Base-by-base conservation (phyloP, 2,888 invertebrate species). In the Eilema caniola region DNA sequence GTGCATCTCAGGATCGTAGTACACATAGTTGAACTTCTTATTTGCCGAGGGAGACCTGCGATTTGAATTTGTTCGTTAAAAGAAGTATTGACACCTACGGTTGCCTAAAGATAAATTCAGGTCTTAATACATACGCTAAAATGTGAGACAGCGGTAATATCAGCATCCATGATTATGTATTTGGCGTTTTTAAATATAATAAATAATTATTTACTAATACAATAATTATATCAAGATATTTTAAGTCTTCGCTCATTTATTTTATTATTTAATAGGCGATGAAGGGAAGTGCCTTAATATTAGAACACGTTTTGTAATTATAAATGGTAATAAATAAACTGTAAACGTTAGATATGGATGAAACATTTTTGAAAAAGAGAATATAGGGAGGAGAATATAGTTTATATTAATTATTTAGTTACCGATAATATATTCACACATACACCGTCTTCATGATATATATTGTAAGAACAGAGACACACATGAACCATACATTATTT, bases 1-100 rank as follows among this genome's bases (percentile, higher is more conserved):
- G 89, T 98, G 98, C 96, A 98, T 97, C 93, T 98, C 98, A 0
- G 98, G 98, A 92, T 98, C 98, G 88, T 98, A 98, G 93, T 98
- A 97, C 67, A 98, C 97, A 86, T 97, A 97, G 96, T 98, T 98
- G 90, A 96, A 97, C 89, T 96, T 96, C 74, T 87, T 95, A 67
- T 78, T 85, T 0, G 71, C 57, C 3, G 89, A 79, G 1, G 94
- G 95, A 0, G 95, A 95, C 84, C 95, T 95, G 87, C 11, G 62
- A 65, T 60, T 20, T 33, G 14, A 67, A 23, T 28, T 24, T 28
- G n/a, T 33, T 28, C 0, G 63, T 67, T 63, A 56, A 59, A 37
- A 66, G 25, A 8, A n/a, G n/a, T n/a, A n/a, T 20, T 24, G 24
- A 62, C 16, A 62, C 11, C 20, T 10, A 3, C 14, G 20, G 8